Evolutionary conservation across 2,113 vertebrate species (phyloP).

Genomic region (Saguinus imperator): DNA sequence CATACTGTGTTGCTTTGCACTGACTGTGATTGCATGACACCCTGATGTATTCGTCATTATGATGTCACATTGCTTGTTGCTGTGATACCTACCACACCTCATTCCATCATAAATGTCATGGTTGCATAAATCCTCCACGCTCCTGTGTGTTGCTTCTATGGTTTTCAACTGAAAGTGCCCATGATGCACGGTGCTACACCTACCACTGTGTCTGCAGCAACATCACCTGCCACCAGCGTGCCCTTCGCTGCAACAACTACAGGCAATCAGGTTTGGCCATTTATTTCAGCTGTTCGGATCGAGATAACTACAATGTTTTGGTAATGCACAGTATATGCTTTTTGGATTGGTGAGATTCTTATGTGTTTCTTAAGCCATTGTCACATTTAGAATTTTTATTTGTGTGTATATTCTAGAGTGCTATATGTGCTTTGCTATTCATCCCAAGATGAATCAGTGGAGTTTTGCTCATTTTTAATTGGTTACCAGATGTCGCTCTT

Average conservation of each 20-base stretch:
- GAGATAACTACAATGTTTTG: slow-evolving; percentile 60
- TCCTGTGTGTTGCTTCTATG: slow-evolving; percentile 91
- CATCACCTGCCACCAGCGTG: slow-evolving; percentile 96
- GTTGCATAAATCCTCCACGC: slow-evolving; percentile 92
- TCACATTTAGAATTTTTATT: slow-evolving; percentile 21
- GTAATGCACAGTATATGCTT: slow-evolving; percentile 59
- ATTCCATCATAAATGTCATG: slow-evolving; percentile 89
- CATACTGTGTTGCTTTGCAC: slow-evolving; percentile 88
- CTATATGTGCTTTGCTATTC: slow-evolving; percentile 54
- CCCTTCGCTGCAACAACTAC: slow-evolving; percentile 96
- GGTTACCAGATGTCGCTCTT: slow-evolving; percentile 62
- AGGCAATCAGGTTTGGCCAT: slow-evolving; percentile 99
- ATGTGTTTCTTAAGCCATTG: not conserved
- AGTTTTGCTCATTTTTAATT: slow-evolving; percentile 52
- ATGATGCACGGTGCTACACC: slow-evolving; percentile 99
- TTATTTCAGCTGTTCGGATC: slow-evolving; percentile 86
- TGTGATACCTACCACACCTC: slow-evolving; percentile 89
- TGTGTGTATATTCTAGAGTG: slow-evolving; percentile 16
- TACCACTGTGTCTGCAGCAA: slow-evolving; percentile 97
- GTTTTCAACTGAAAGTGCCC: slow-evolving; percentile 97
- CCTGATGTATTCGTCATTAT: slow-evolving; percentile 90
- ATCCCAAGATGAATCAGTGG: slow-evolving; percentile 64
- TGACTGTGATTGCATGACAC: slow-evolving; percentile 88
- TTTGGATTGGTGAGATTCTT: slow-evolving; percentile 62
- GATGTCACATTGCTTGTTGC: slow-evolving; percentile 93